These are phyloP conservation scores for Oedothorax gibbosus DNA, from an alignment of 1,140 invertebrate species.

Conservation along the genomic window DNA sequence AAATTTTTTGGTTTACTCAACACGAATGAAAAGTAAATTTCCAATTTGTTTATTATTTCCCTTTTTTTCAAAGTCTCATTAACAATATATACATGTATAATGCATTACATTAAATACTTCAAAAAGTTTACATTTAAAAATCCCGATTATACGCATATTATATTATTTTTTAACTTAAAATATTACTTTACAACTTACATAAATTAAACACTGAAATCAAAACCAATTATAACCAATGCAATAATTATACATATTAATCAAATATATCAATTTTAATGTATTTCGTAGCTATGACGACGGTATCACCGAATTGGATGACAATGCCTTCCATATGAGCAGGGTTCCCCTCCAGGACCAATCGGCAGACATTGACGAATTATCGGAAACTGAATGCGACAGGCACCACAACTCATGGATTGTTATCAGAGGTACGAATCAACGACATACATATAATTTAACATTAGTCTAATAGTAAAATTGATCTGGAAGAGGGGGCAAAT, in stretches of 20 bases:
- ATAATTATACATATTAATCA: neutral
- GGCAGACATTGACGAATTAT: slow-evolving; percentile 59
- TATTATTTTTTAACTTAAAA: neutral
- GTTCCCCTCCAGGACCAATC: slow-evolving; percentile 33
- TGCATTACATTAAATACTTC: too few relatives aligned
- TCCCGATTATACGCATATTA: too few relatives aligned
- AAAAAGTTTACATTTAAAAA: too few relatives aligned
- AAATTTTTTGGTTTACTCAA: too few relatives aligned
- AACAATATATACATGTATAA: too few relatives aligned
- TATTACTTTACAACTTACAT: neutral
- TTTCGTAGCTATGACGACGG: slow-evolving; percentile 43
- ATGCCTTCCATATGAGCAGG: slow-evolving; percentile 11
- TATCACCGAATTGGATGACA: slow-evolving; percentile 41
- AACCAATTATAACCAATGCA: neutral
- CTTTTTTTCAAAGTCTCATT: too few relatives aligned
- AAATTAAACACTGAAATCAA: neutral
- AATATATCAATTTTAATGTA: neutral
- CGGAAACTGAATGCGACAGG: slow-evolving; percentile 62
- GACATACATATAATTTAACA: neutral
- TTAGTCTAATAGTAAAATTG: too few relatives aligned
- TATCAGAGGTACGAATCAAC: slow-evolving; percentile 54
- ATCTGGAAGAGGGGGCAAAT: too few relatives aligned
- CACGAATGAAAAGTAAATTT: too few relatives aligned
- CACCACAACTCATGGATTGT: slow-evolving; percentile 60
- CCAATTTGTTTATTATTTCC: too few relatives aligned